Percentiles rank a stretch among this genome's conserved stretches.
These are phyloP conservation scores for Manis crassicaudata DNA, from an alignment of 2,797 vertebrate genomes.

Conservation along the genomic window DNA sequence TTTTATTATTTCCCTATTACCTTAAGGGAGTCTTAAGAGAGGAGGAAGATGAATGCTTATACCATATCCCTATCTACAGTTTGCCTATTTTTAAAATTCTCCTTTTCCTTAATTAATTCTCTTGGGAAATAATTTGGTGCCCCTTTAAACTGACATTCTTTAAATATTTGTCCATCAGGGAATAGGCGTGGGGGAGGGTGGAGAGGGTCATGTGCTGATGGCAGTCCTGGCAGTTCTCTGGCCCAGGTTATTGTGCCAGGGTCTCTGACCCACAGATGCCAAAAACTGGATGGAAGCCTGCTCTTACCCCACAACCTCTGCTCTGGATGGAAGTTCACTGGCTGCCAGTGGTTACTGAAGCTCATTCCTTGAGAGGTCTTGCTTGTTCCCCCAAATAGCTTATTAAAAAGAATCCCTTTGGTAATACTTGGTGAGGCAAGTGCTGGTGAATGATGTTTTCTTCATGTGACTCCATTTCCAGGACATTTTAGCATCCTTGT, in stretches of 20 bases:
- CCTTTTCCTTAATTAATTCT: neutral
- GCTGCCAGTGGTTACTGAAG: neutral
- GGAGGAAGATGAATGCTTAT: neutral
- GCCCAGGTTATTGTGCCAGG: neutral
- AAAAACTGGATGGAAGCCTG: neutral
- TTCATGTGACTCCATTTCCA: neutral
- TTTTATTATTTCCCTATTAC: neutral
- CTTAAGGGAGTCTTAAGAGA: neutral
- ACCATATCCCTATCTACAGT: accelerated
- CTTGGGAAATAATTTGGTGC: neutral
- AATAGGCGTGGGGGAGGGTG: neutral
- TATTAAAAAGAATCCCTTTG: neutral
- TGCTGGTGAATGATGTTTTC: neutral
- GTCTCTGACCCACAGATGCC: neutral
- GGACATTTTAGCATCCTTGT: no score
- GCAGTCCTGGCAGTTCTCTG: neutral
- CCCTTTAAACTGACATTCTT: neutral
- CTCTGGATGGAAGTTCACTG: neutral
- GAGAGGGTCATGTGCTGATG: neutral
- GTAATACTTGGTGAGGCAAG: neutral
- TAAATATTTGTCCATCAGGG: neutral
- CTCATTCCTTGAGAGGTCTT: neutral
- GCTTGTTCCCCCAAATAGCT: neutral
- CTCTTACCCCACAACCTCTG: accelerated
- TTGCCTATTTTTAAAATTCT: neutral